These are phyloP conservation scores for Pionites leucogaster DNA, from an alignment of 2,113 vertebrate genomes.

Conservation along the genomic window DNA sequence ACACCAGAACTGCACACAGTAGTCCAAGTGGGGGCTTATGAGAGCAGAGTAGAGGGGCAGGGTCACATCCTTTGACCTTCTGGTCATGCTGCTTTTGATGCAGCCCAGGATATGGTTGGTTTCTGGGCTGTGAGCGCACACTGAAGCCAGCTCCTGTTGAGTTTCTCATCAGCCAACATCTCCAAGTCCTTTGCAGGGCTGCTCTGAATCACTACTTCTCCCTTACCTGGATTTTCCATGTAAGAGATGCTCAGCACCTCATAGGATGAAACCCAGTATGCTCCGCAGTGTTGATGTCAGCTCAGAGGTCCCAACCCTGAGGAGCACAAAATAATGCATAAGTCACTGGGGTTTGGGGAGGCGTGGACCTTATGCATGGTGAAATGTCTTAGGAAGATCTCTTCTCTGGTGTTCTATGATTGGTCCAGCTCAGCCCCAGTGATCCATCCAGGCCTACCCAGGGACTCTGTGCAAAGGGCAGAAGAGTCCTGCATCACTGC, in stretches of 20 bases:
- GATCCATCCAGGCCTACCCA: fast-evolving
- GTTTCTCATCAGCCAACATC: background rate
- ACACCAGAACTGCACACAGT: background rate
- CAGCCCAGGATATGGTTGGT: background rate
- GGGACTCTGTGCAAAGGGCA: background rate
- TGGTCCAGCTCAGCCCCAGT: background rate
- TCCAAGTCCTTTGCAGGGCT: background rate
- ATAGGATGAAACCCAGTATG: background rate
- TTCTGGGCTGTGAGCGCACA: background rate
- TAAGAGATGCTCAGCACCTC: background rate
- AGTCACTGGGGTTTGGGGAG: background rate
- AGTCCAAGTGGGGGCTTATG: background rate
- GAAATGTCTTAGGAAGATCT: background rate
- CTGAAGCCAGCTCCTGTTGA: background rate
- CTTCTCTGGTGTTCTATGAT: background rate
- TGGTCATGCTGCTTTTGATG: background rate
- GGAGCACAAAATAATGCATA: background rate
- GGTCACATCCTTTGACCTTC: background rate
- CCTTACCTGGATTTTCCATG: background rate
- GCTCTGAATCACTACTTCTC: background rate
- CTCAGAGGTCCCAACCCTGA: background rate
- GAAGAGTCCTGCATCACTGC: background rate
- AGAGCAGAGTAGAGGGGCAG: background rate
- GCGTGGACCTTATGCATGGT: background rate
- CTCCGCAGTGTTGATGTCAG: background rate